phyloP scores from a whole-genome alignment of 2,797 vertebrate genomes.

The Sebastes hubbsi region DNA sequence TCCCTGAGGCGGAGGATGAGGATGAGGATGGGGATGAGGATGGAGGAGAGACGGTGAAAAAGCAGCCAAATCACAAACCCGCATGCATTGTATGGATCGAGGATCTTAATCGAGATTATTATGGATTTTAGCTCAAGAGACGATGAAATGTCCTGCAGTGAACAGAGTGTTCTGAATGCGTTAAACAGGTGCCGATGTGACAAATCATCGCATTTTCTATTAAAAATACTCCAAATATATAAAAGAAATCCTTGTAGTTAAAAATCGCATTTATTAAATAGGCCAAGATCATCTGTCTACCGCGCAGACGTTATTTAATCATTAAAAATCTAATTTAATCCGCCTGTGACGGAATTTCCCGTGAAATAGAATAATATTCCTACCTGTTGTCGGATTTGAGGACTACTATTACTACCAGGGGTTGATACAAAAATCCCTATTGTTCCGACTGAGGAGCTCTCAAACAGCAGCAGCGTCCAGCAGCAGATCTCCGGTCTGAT shows the following conservation, averaged over 20 bases:
- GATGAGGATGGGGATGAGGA: not conserved
- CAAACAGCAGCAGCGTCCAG: constrained; percentile 27
- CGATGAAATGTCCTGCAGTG: not conserved
- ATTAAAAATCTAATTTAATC: not conserved
- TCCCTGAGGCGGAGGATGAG: constrained; percentile 65
- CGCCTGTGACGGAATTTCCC: not conserved
- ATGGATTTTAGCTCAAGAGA: not conserved
- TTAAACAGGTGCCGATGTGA: not conserved
- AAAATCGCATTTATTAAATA: not conserved
- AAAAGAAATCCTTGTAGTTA: not conserved
- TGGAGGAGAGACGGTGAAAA: constrained; percentile 31
- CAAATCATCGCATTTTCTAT: too few species aligned
- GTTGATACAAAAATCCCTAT: constrained; percentile 84
- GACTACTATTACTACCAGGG: constrained; percentile 59
- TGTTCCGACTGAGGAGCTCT: constrained; percentile 20
- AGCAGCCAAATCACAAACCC: not conserved
- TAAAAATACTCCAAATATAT: too few species aligned
- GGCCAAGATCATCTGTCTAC: not conserved
- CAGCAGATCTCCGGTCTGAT: constrained; percentile 44
- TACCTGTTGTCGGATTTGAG: constrained; percentile 73
- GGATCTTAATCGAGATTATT: not conserved
- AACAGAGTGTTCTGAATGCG: not conserved
- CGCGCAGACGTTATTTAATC: not conserved
- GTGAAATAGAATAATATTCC: not conserved
- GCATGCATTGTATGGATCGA: not conserved